phyloP scores from a whole-genome alignment of 2,888 invertebrate genomes.

The Agrotis segetum region DNA sequence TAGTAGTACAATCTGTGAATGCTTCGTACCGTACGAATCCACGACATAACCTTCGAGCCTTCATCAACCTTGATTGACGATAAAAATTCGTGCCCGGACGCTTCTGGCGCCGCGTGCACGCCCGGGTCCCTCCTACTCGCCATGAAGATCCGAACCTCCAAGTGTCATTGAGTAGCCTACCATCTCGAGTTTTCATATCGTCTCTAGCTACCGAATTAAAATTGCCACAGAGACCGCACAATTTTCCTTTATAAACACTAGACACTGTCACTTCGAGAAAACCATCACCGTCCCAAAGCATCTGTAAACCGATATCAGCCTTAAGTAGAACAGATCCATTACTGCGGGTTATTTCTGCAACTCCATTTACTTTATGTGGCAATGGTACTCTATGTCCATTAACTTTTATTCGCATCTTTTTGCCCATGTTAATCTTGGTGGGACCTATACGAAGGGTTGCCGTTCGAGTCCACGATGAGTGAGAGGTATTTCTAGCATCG shows the following conservation, averaged over 20 bases:
- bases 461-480: slow-evolving; percentile 98
- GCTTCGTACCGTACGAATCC: slow-evolving; percentile 88
- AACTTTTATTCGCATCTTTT: slow-evolving; percentile 96
- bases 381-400: slow-evolving; percentile 94
- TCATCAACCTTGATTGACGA: slow-evolving; percentile 86
- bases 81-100: slow-evolving; percentile 82
- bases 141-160: slow-evolving; percentile 96
- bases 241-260: slow-evolving; percentile 93
- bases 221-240: slow-evolving; percentile 98
- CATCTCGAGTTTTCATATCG: slow-evolving; percentile 94
- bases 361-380: slow-evolving; percentile 92
- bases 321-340: slow-evolving; percentile 93
- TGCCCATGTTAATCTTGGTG: slow-evolving; percentile 95
- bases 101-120: slow-evolving; percentile 92
- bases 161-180: slow-evolving; percentile 92
- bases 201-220: slow-evolving; percentile 97
- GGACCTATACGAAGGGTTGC: slow-evolving; percentile 95
- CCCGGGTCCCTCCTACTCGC: slow-evolving; percentile 96
- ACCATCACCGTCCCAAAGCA: slow-evolving; percentile 98
- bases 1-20: slow-evolving; percentile 95
- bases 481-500: slow-evolving; percentile 94
- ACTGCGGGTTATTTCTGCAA: slow-evolving; percentile 92
- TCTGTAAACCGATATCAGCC: slow-evolving; percentile 94
- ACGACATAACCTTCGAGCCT: slow-evolving; percentile 87
- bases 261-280: slow-evolving; percentile 97